Evolutionary conservation across 2,888 invertebrate species (phyloP), one percentile per base, ranked within the genome.

Genomic region (Melinaea marsaeus): DNA sequence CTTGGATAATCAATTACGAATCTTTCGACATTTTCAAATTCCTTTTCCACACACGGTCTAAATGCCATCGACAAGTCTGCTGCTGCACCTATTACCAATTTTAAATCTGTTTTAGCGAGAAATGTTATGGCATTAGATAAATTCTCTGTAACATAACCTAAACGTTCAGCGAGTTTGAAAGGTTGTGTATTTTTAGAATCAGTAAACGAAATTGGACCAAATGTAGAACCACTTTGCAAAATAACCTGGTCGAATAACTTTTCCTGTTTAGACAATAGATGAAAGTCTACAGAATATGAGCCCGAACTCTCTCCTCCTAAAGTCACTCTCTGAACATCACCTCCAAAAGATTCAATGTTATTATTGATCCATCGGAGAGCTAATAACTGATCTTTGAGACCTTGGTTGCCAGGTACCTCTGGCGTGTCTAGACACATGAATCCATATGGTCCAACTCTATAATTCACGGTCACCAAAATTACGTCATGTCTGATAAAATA

Each of bases 401-500:
- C 80, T 69, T 79, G 78, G 62, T 80, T 81, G 5, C 81, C 81
- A 2, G 79, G 75, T 5, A 76, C 67, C 9, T 75, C 73, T 3
- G 75, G 72, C 2, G 67, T 75, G 55, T 75, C 72, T 0, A 75
- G 60, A 55, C 77, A 75, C 33, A 80, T 68, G 37, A 80, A 80
- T 5, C 81, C 80, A 35, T 73, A 77, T 3, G 69, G 66, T 0
- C 78, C 78, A 2, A 80, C 34, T 48, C 80, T 70, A 37, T 79
- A 81, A 65, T 79, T 80, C 0, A 79, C 51, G 0, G 75, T 71
- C 1, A 81, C 76, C 11, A 79, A 46, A 33, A 79, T 71, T 0
- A 86, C 69, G 33, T 81, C 79, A 55, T 85, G 77, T 61, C 75
- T 71, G 0, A 85, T 74, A 51, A 86, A 70, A 64, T 72, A 79